Conservation (phyloP, 1,140 invertebrate species). For the Branchinecta lindahli region DNA sequence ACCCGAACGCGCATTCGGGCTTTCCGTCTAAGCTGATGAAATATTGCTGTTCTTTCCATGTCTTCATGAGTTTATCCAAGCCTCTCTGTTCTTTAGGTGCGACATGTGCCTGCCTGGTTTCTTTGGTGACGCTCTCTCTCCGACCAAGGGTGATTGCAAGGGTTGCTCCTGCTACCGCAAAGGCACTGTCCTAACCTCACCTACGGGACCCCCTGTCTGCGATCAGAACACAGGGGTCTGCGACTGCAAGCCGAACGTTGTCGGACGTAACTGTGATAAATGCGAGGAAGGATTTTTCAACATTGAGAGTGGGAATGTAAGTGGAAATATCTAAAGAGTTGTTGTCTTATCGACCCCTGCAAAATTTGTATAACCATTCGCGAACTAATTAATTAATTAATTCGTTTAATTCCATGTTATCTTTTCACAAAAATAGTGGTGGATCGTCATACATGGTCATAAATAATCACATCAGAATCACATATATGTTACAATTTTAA, state of each 20-base stretch:
- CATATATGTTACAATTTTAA: too few relatives aligned
- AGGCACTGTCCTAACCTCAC: slow-evolving; percentile 52
- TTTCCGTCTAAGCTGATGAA: too few relatives aligned
- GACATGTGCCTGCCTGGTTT: slow-evolving; percentile 75
- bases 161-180: slow-evolving; percentile 63
- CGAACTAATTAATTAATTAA: slow-evolving; percentile 14
- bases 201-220: slow-evolving; percentile 53
- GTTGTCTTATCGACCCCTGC: slow-evolving; percentile 3
- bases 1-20: too few relatives aligned
- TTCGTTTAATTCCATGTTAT: too few relatives aligned
- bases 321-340: not conserved
- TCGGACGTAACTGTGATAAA: slow-evolving; percentile 70
- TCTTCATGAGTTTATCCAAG: too few relatives aligned
- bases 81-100: slow-evolving; percentile 31
- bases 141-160: slow-evolving; percentile 76
- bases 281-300: slow-evolving; percentile 74
- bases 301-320: slow-evolving; percentile 53
- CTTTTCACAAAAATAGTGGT: too few relatives aligned
- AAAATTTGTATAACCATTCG: not conserved
- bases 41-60: too few relatives aligned
- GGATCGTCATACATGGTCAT: too few relatives aligned
- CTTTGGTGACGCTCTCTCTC: slow-evolving; percentile 70
- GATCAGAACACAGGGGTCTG: slow-evolving; percentile 48
- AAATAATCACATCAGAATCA: too few relatives aligned
- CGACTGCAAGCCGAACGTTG: slow-evolving; percentile 47